Conservation (phyloP, 1,140 invertebrate species). For the Halesus radiatus region DNA sequence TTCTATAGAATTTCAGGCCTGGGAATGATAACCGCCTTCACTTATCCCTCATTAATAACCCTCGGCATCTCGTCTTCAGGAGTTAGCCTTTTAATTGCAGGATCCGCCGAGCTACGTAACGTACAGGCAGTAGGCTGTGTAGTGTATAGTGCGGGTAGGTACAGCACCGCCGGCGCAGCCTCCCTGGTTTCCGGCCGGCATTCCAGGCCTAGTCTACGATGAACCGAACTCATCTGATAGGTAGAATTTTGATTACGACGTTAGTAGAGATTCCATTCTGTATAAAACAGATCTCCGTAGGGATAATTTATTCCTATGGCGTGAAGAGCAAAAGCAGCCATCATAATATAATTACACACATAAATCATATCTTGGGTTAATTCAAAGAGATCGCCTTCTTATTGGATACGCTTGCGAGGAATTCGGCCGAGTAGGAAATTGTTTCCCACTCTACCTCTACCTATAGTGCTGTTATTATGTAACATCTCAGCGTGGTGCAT, state of each 20-base stretch:
- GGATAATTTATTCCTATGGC: slow-evolving; percentile 38
- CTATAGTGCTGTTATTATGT: not conserved
- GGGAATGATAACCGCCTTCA: not conserved
- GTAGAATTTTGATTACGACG: slow-evolving; percentile 34
- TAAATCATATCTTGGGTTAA: slow-evolving; percentile 39
- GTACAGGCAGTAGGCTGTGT: no score
- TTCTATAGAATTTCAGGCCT: not conserved
- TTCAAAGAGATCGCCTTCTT: slow-evolving; percentile 27
- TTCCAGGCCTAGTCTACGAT: slow-evolving; percentile 12
- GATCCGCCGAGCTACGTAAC: not conserved
- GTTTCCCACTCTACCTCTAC: not conserved
- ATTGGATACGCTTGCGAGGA: slow-evolving; percentile 24
- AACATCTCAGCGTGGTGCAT: not conserved
- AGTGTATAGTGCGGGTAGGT: not conserved
- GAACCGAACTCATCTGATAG: slow-evolving; percentile 26
- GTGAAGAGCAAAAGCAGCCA: slow-evolving; percentile 31
- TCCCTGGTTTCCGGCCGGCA: slow-evolving; percentile 38
- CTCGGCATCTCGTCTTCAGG: not conserved
- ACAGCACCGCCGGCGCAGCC: slow-evolving; percentile 4
- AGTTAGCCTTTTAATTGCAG: slow-evolving; percentile 10
- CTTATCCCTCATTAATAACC: not conserved
- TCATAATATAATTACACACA: slow-evolving; percentile 30
- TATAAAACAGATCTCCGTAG: slow-evolving; percentile 35
- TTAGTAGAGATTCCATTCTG: slow-evolving; percentile 17
- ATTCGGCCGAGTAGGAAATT: slow-evolving; percentile 14